These are phyloP conservation scores for Drosophila baimaii DNA, from an alignment of 1,140 invertebrate species.

Conservation along the genomic window DNA sequence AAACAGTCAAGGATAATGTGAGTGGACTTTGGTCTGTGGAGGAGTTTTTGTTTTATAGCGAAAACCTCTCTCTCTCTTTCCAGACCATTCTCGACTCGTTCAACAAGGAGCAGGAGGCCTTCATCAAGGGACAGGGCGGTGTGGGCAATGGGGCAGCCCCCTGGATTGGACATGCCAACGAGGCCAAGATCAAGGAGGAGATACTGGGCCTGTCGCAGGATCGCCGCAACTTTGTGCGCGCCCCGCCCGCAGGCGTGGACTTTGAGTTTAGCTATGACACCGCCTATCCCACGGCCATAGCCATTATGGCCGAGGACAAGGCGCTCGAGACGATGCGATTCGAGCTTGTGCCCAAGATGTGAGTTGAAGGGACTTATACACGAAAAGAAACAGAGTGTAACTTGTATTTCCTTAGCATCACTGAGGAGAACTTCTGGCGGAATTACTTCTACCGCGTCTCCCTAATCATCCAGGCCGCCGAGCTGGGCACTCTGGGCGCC, in stretches of 20 bases:
- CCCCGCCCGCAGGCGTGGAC: conserved; percentile 96
- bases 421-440: conserved; percentile 99
- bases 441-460: conserved; percentile 99
- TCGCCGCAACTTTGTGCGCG: conserved; percentile 97
- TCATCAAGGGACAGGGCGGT: conserved; percentile 93
- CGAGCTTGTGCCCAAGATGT: conserved; percentile 99
- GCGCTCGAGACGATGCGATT: conserved; percentile 99
- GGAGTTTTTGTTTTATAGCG: neutral
- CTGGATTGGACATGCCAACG: conserved; percentile 95
- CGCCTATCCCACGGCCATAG: conserved; percentile 95
- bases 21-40: conserved; percentile 84
- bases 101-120: conserved; percentile 98
- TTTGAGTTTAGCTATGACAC: conserved; percentile 98
- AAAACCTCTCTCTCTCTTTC: conserved; percentile 53
- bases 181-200: conserved; percentile 95
- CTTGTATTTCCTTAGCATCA: conserved; percentile 88
- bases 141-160: conserved; percentile 92
- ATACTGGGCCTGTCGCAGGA: conserved; percentile 98
- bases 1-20: conserved; percentile 97
- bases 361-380: conserved; percentile 83
- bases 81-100: conserved; percentile 98
- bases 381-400: neutral
- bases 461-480: conserved; percentile 97
- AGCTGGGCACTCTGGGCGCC: conserved; percentile 86
- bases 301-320: conserved; percentile 96